phyloP scores from a whole-genome alignment of 2,113 vertebrate genomes.

The Oncorhynchus keta region DNA sequence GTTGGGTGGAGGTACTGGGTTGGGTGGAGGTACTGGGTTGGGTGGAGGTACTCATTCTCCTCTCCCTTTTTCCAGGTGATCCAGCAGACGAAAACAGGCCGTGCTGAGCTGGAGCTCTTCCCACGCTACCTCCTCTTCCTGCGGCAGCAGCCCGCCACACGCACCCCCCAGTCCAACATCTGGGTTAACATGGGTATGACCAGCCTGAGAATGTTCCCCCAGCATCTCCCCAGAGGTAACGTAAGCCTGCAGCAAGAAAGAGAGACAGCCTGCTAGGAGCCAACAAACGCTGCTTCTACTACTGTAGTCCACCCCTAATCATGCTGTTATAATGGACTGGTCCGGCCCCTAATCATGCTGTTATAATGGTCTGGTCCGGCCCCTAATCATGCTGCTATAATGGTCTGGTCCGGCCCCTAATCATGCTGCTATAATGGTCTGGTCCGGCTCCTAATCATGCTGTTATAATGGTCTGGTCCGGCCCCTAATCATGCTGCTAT shows the following conservation, averaged over 20 bases:
- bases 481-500: accelerated
- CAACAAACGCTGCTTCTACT: not conserved
- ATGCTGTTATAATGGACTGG: not conserved
- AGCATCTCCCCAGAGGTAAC: slow-evolving; percentile 88
- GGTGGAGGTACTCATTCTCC: no score
- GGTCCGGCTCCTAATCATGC: no score
- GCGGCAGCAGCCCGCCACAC: slow-evolving; percentile 86
- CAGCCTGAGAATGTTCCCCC: slow-evolving; percentile 93
- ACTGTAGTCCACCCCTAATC: not conserved
- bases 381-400: no score
- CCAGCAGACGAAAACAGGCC: slow-evolving; percentile 77
- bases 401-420: not conserved
- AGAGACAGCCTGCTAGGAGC: slow-evolving; percentile 1
- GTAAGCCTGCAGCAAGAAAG: slow-evolving; percentile 93
- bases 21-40: no score
- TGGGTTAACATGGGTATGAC: slow-evolving; percentile 99
- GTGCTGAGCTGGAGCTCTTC: slow-evolving; percentile 82
- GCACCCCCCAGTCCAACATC: slow-evolving; percentile 96
- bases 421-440: not conserved
- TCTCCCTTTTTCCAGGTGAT: slow-evolving; percentile 75
- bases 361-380: not conserved
- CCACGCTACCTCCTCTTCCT: slow-evolving; percentile 85
- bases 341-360: not conserved
- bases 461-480: no score
- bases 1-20: no score